phyloP scores from a whole-genome alignment of 2,797 vertebrate genomes.

The Pantherophis alleghaniensis region DNA sequence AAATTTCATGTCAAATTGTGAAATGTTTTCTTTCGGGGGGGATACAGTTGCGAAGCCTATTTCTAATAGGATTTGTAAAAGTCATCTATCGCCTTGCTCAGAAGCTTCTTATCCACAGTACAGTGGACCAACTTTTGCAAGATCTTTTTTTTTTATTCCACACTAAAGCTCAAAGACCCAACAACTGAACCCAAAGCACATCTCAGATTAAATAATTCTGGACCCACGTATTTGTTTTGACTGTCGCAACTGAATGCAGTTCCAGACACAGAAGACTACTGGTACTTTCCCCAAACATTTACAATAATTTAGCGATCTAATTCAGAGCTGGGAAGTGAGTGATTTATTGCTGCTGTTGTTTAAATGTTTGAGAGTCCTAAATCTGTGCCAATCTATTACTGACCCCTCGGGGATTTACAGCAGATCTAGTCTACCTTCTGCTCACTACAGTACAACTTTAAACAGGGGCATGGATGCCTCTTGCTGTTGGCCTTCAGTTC shows the following conservation, averaged over 20 bases:
- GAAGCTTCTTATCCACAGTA: background rate
- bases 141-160: background rate
- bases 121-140: background rate
- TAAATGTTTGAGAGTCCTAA: background rate
- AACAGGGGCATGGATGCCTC: background rate
- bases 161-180: background rate
- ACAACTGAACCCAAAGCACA: background rate
- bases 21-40: background rate
- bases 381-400: background rate
- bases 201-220: background rate
- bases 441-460: background rate
- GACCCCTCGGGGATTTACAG: background rate
- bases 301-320: background rate
- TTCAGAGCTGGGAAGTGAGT: background rate
- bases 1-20: background rate
- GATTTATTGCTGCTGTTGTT: background rate
- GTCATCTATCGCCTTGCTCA: background rate
- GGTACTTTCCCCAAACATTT: background rate
- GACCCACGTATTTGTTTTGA: background rate
- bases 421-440: background rate
- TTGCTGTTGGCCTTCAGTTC: background rate
- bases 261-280: background rate
- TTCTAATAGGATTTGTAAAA: background rate
- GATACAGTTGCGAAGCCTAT: background rate
- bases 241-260: background rate